Conservation (phyloP, 2,113 vertebrate genomes). For the Strix uralensis region DNA sequence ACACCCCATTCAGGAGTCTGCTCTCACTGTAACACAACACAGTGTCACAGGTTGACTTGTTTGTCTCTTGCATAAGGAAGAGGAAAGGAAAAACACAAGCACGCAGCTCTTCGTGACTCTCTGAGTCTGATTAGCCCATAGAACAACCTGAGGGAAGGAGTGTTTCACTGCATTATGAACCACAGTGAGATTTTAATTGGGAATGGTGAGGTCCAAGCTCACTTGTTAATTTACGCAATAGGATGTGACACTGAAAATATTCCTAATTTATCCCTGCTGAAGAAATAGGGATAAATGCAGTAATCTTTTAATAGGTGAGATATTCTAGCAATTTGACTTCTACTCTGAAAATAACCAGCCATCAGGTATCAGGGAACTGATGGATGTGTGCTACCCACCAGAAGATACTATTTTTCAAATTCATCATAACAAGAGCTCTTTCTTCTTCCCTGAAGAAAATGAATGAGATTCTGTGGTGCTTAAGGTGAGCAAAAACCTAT, state of each 20-base stretch:
- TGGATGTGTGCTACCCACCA: neutral
- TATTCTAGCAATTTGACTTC: neutral
- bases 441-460: neutral
- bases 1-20: neutral
- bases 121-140: neutral
- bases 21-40: neutral
- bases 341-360: neutral
- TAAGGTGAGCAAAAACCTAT: neutral
- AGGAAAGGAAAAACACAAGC: neutral
- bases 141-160: neutral
- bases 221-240: slow-evolving; percentile 24
- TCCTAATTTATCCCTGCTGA: neutral
- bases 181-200: slow-evolving; percentile 24
- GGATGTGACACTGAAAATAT: neutral
- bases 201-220: neutral
- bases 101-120: neutral
- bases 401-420: neutral
- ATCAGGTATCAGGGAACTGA: neutral
- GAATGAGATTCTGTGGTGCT: neutral
- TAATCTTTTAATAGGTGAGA: neutral
- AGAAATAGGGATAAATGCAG: neutral
- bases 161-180: neutral
- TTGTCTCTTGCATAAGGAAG: neutral
- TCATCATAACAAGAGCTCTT: neutral
- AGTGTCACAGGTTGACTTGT: neutral